Evolutionary conservation across 2,113 vertebrate species (phyloP).

Genomic region (Caranx melampygus): DNA sequence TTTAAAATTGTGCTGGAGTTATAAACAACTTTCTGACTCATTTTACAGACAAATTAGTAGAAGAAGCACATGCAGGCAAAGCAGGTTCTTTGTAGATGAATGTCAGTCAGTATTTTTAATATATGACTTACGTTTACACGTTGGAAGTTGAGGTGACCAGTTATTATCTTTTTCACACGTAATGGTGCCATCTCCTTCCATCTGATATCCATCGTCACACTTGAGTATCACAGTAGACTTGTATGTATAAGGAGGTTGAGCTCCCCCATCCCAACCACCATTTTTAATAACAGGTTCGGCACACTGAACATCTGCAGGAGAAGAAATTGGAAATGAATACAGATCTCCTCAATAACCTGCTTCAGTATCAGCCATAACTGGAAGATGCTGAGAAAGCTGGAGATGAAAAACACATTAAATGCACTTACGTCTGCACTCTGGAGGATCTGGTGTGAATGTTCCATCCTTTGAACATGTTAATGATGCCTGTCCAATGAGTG

Average conservation of each 20-base stretch:
- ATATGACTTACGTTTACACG: conserved; percentile 67
- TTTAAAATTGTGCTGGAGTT: not conserved
- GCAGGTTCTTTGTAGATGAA: not conserved
- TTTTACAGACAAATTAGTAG: not conserved
- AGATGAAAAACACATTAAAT: not conserved
- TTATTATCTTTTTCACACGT: conserved; percentile 23
- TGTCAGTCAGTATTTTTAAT: not conserved
- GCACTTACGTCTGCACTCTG: conserved; percentile 72
- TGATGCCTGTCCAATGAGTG: not conserved
- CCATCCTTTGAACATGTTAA: conserved; percentile 23
- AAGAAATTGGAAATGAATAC: not conserved
- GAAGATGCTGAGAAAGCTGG: not conserved
- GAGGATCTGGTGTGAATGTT: conserved; percentile 49
- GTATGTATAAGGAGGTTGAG: conserved; percentile 29
- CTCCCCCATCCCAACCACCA: fast-evolving
- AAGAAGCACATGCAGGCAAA: not conserved
- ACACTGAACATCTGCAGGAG: conserved; percentile 53
- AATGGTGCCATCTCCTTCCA: fast-evolving
- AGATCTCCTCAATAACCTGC: not conserved
- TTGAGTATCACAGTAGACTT: not conserved
- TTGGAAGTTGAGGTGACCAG: conserved; percentile 62
- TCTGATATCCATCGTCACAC: conserved; percentile 8
- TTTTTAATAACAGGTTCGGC: fast-evolving
- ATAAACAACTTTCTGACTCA: not conserved
- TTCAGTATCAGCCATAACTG: not conserved